Evolutionary conservation across 2,797 vertebrate species (phyloP).

Genomic region (Accipiter minullus): DNA sequence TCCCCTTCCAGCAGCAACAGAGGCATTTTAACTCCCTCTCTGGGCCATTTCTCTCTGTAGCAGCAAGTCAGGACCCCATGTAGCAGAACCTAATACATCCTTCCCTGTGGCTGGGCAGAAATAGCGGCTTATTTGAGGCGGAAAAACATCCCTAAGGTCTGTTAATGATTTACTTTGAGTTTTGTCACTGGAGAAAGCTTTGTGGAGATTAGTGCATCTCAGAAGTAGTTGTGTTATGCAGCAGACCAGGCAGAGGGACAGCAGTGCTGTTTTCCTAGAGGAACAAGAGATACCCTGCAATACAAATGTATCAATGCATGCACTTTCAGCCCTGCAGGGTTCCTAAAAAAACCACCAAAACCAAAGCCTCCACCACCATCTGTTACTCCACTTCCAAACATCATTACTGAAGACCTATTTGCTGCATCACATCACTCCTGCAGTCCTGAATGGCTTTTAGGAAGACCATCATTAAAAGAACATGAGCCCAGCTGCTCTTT

Average conservation of each 20-base stretch:
- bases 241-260: background rate
- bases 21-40: background rate
- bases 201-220: background rate
- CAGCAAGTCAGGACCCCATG: background rate
- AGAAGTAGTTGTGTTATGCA: background rate
- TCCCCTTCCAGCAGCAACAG: background rate
- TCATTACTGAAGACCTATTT: background rate
- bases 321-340: background rate
- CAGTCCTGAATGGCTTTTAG: background rate
- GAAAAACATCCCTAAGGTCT: background rate
- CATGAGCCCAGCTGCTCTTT: background rate
- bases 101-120: background rate
- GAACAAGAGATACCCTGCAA: background rate
- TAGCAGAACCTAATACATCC: background rate
- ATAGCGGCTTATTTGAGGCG: background rate
- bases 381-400: background rate
- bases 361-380: background rate
- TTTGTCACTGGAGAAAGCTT: background rate
- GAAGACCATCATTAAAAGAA: background rate
- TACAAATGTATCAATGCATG: background rate
- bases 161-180: background rate
- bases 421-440: background rate
- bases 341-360: background rate
- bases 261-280: background rate
- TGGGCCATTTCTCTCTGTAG: background rate